Evolutionary conservation across 2,113 vertebrate genomes (phyloP), one percentile per base, ranked within the genome.

Genomic region (Colinus virginianus): DNA sequence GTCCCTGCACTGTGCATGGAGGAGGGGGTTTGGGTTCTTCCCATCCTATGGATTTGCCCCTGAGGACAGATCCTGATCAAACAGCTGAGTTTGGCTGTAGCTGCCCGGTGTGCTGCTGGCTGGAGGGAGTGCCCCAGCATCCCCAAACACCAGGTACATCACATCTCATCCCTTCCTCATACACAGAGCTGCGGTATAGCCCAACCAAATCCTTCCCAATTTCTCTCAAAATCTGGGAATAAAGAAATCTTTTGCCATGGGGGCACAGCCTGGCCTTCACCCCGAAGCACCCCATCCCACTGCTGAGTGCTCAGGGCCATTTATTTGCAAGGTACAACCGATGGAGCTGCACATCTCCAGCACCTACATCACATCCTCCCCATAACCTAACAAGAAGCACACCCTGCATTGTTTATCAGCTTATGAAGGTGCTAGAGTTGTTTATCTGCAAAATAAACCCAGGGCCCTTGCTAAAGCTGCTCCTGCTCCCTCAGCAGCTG

Each of bases 1-100:
- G 3, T 56, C 64, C 51, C 30, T 75, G 6, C 0, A 0, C 4
- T 1, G 38, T n/a, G 58, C n/a, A 1, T 0, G 3, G 55, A 82
- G 42, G 9, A 48, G 7, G 19, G 42, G 9, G 0, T 38, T 38
- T 70, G 23, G n/a, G 11, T 13, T 11, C 67, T 70, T 71, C 75
- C 45, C 34, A 55, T 6, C 45, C 11, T 8, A 12, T 30, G 66
- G 67, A 72, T 91, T 85, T 85, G 42, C 63, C 59, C 71, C 77
- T 8, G 36, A 38, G 53, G 86, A 63, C 56, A 80, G 53, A 55
- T 49, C 36, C 51, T 56, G 53, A 64, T 20, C 79, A 68, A 63
- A 53, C 25, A 46, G 55, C 1, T 1, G 38, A 3, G 56, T 68
- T 78, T 45, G 40, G 36, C 6, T 87, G 15, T 53, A 66, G 75